Percentiles rank a stretch among this genome's conserved stretches.
Evolutionary conservation across 2,113 vertebrate genomes (phyloP).

Genomic region (Chlorocebus sabaeus): DNA sequence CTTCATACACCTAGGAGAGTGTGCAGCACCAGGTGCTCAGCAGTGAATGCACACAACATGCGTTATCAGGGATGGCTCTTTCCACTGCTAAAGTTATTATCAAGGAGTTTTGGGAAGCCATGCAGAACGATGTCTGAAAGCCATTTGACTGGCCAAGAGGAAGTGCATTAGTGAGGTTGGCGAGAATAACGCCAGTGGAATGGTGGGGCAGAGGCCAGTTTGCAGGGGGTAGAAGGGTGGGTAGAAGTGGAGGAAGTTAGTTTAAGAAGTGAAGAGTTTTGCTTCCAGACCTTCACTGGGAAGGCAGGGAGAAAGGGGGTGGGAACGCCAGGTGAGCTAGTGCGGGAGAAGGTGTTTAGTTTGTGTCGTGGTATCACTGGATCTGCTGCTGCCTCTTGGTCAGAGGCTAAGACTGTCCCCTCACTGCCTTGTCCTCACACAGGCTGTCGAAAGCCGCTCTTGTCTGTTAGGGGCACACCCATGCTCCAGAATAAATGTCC

Average conservation of each 20-base stretch:
- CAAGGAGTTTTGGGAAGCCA: background rate
- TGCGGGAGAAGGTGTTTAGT: background rate
- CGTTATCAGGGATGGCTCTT: background rate
- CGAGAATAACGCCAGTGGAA: background rate
- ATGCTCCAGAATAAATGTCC: background rate
- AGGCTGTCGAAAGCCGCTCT: background rate
- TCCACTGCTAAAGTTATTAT: background rate
- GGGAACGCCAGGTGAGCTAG: background rate
- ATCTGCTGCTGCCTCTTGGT: background rate
- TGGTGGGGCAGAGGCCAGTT: background rate
- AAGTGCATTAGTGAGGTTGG: background rate
- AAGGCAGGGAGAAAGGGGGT: background rate
- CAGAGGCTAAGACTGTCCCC: background rate
- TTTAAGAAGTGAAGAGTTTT: background rate
- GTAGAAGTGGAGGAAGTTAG: background rate
- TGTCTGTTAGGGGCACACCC: background rate
- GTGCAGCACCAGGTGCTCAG: no score
- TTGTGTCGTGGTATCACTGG: background rate
- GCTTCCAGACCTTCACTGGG: background rate
- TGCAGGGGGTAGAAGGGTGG: background rate
- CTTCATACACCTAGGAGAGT: background rate
- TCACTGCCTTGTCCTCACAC: background rate
- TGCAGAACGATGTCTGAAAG: background rate
- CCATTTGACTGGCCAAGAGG: background rate
- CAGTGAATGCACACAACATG: background rate